phyloP scores from a whole-genome alignment of 2,888 invertebrate genomes.

The Orchestes rusci region DNA sequence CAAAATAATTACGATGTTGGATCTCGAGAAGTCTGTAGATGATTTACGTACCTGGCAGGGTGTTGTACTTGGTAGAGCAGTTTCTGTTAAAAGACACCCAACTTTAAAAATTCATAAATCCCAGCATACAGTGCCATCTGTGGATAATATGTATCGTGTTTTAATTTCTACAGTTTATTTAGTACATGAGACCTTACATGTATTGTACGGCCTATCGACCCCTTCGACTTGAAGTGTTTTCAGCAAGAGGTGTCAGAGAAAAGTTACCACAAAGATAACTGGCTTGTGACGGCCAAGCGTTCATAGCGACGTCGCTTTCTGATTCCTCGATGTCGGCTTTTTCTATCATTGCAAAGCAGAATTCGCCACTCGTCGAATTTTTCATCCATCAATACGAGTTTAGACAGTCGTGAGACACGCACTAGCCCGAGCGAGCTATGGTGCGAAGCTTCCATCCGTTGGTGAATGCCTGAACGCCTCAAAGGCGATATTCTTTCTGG shows the following conservation, averaged over 20 bases:
- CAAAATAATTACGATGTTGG: constrained; percentile 46
- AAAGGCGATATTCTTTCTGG: constrained; percentile 54
- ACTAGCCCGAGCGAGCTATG: constrained; percentile 56
- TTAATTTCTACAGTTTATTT: too few species aligned
- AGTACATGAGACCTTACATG: too few species aligned
- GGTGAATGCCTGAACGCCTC: constrained; percentile 50
- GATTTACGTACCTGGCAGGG: constrained; percentile 55
- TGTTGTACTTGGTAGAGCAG: constrained; percentile 56
- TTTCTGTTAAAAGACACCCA: too few species aligned
- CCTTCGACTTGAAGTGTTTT: constrained; percentile 30
- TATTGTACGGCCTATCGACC: constrained; percentile 34
- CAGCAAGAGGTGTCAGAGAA: too few species aligned
- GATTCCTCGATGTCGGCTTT: constrained; percentile 69
- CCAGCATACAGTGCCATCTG: too few species aligned
- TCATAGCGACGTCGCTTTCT: too few species aligned
- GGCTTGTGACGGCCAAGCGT: too few species aligned
- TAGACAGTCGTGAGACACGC: constrained; percentile 38
- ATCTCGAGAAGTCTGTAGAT: constrained; percentile 56
- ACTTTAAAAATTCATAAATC: too few species aligned
- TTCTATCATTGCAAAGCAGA: constrained; percentile 69
- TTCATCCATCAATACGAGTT: constrained; percentile 45
- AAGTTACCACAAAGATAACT: too few species aligned
- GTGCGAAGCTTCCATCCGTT: constrained; percentile 60
- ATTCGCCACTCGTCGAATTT: constrained; percentile 66
- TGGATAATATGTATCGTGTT: too few species aligned